A percentile compares a stretch with the other conserved stretches of the same genome.
These are phyloP conservation scores for Nesidiocoris tenuis DNA, from an alignment of 2,888 invertebrate species.

Conservation along the genomic window DNA sequence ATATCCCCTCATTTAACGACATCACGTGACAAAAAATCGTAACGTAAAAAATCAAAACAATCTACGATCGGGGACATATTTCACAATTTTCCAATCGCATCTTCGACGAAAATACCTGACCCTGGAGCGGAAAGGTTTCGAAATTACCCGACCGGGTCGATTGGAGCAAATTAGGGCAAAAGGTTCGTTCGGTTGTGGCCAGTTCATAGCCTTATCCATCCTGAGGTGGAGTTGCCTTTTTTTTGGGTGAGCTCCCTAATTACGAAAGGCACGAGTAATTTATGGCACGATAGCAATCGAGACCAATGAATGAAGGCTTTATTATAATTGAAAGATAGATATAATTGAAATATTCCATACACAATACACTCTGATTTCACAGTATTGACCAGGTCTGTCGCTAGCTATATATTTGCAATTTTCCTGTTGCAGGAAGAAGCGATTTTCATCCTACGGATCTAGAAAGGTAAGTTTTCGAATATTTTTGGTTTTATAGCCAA, in stretches of 20 bases:
- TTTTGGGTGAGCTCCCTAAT: neutral
- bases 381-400: neutral
- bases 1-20: too few relatives aligned
- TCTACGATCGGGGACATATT: too few relatives aligned
- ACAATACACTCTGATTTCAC: too few relatives aligned
- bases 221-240: neutral
- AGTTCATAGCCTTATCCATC: neutral
- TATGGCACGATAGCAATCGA: too few relatives aligned
- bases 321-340: too few relatives aligned
- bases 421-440: constrained; percentile 76
- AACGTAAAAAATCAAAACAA: too few relatives aligned
- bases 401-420: neutral
- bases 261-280: neutral
- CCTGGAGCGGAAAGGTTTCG: neutral
- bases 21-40: too few relatives aligned
- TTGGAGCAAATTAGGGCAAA: neutral
- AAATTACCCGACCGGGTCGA: neutral
- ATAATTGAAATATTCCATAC: too few relatives aligned
- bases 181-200: neutral
- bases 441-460: constrained; percentile 81
- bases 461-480: constrained; percentile 68
- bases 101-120: too few relatives aligned
- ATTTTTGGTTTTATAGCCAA: too few relatives aligned
- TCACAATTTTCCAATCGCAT: too few relatives aligned
- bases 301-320: too few relatives aligned